A percentile compares a stretch with the other conserved stretches of the same genome.
Evolutionary conservation across 2,888 invertebrate genomes (phyloP).

Genomic region (Amblyteles armatorius): DNA sequence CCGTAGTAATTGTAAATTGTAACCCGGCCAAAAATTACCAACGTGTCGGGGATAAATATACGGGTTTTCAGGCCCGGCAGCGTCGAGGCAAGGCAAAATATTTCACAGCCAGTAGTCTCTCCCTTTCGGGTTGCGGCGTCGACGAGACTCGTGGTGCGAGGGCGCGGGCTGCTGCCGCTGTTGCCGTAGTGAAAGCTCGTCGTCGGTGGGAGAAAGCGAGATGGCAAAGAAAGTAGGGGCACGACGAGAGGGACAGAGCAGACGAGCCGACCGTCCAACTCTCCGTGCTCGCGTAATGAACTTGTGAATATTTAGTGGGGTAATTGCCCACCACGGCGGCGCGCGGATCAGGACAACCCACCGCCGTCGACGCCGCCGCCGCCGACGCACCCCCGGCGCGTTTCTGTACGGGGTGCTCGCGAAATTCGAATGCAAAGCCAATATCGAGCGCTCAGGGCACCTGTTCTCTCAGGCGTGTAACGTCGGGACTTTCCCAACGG

Average conservation of each 20-base stretch:
- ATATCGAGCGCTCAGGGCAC: slow-evolving; percentile 76
- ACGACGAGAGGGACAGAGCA: slow-evolving; percentile 52
- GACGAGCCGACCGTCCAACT: slow-evolving; percentile 69
- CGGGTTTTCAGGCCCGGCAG: slow-evolving; percentile 27
- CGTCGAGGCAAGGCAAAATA: slow-evolving; percentile 48
- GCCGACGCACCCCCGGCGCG: slow-evolving; percentile 63
- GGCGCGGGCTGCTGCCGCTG: slow-evolving; percentile 45
- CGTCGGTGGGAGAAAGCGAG: slow-evolving; percentile 62
- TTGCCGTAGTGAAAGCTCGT: slow-evolving; percentile 32
- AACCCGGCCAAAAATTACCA: slow-evolving; percentile 33
- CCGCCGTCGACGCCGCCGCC: slow-evolving; percentile 8
- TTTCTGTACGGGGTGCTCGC: slow-evolving; percentile 74
- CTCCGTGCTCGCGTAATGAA: slow-evolving; percentile 74
- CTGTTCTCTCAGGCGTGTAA: slow-evolving; percentile 69
- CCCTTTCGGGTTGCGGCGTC: slow-evolving; percentile 38
- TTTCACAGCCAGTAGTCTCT: slow-evolving; percentile 28
- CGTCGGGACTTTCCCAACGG: slow-evolving; percentile 51
- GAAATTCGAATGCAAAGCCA: slow-evolving; percentile 79
- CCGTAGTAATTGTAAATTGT: slow-evolving; percentile 50
- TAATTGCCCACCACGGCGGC: slow-evolving; percentile 81
- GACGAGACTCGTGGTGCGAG: slow-evolving; percentile 44
- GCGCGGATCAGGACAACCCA: slow-evolving; percentile 59
- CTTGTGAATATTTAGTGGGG: slow-evolving; percentile 84
- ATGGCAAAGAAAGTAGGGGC: slow-evolving; percentile 59
- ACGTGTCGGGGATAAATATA: slow-evolving; percentile 50